These are phyloP conservation scores for Aphaenogaster rudis DNA, from an alignment of 1,140 invertebrate species.

Conservation along the genomic window DNA sequence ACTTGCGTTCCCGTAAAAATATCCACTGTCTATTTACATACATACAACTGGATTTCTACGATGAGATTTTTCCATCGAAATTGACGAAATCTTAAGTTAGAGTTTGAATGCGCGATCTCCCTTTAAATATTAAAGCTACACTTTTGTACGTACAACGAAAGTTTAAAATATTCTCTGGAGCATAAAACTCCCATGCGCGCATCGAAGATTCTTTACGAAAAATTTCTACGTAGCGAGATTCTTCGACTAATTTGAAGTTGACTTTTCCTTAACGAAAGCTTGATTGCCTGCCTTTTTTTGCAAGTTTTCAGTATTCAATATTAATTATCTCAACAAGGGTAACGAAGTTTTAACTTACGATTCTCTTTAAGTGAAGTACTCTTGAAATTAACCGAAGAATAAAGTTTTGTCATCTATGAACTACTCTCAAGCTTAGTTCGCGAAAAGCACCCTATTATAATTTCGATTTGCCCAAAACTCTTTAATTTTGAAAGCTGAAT, in stretches of 20 bases:
- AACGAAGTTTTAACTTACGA: conserved; percentile 52
- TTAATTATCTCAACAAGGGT: conserved; percentile 51
- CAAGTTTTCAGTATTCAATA: conserved; percentile 38
- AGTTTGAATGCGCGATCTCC: neutral
- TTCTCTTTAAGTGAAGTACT: conserved; percentile 48
- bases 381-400: conserved; percentile 41
- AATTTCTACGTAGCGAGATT: conserved; percentile 7
- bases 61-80: neutral
- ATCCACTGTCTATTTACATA: conserved; percentile 36
- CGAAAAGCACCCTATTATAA: conserved; percentile 28
- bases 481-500: conserved; percentile 19
- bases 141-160: neutral
- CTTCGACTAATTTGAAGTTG: conserved; percentile 12
- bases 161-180: conserved; percentile 6
- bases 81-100: neutral
- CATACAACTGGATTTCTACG: conserved; percentile 3
- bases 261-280: conserved; percentile 18
- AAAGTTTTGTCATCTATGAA: conserved; percentile 61
- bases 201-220: neutral
- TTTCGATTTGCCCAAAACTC: neutral
- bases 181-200: neutral
- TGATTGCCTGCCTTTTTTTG: conserved; percentile 10
- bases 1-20: conserved; percentile 1
- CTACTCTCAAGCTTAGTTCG: conserved; percentile 37
- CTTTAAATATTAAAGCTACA: conserved; percentile 6